Base-by-base conservation (phyloP, 2,888 invertebrate genomes). In the Cheilosia urbana region DNA sequence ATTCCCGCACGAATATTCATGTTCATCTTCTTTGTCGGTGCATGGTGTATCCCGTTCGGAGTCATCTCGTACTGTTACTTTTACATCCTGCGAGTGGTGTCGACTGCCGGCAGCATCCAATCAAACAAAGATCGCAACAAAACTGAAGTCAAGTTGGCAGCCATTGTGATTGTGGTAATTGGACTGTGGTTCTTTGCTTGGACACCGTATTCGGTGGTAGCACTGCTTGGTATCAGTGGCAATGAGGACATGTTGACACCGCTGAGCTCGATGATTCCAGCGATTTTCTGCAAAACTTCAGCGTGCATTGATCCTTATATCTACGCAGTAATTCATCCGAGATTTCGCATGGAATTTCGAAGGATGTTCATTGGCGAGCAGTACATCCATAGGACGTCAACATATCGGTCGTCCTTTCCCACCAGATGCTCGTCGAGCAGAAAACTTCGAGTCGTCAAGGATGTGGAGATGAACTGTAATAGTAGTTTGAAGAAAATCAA, bases 221-320 rank as follows among this genome's bases (percentile, higher is more conserved):
- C 97, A 15, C 93, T 97, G 37, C 90, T 97, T 24, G 97, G 96
- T 0, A 94, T 96, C 88, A 94, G 94, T 83, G 95, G 95, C 2
- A 92, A 94, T 88, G 94, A 94, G 84, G 91, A 94, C 30, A 91
- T 94, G 15, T 93, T 97, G 47, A 95, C 95, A 0, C 97, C 97
- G 0, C 89, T 95, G 40, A 92, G 93, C 4, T 96, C 96, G 0
- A 96, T 96, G 95, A 93, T 96, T 45, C 96, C 96, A 0, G 96
- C 96, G 0, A 91, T 96, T 83, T 96, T 96, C 90, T 96, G 96
- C 90, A 97, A 97, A 91, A 94, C 95, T 0, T 96, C 96, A 0
- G 96, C 96, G 47, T 96, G 96, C 90, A 93, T 96, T 80, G 96
- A 97, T 92, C 97, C 97, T 0, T 96, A 96, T 89, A 93, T 96